Conservation (phyloP, 2,797 vertebrate species). For the Threskiornis aethiopicus region DNA sequence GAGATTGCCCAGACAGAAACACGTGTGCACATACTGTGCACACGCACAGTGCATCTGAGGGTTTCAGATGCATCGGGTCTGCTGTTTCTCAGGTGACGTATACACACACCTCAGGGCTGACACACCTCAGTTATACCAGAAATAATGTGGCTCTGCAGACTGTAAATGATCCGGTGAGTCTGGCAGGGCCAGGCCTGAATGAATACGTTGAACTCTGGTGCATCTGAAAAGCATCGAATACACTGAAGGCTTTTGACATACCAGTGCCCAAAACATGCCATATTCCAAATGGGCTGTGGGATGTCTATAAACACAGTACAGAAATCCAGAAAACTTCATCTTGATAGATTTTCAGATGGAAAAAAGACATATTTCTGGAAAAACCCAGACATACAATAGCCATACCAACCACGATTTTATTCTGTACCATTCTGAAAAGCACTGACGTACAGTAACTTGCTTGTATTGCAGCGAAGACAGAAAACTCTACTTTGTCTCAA, state of each 20-base stretch:
- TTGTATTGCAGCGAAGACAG: accelerated
- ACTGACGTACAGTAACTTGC: accelerated
- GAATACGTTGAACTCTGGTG: accelerated
- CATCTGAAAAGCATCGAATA: background rate
- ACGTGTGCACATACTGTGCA: background rate
- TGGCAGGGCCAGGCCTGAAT: background rate
- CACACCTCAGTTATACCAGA: background rate
- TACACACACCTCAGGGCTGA: background rate
- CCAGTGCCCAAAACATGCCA: background rate
- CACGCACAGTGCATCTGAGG: accelerated
- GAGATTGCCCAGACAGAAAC: background rate
- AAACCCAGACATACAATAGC: background rate
- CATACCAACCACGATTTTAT: background rate
- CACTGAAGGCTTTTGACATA: background rate
- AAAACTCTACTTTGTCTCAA: background rate
- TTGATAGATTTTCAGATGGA: background rate
- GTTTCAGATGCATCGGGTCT: background rate
- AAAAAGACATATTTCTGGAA: background rate
- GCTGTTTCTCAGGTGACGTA: background rate
- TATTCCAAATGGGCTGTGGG: background rate
- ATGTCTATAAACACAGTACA: background rate
- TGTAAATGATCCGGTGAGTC: background rate
- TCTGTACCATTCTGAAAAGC: background rate
- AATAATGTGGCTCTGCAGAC: background rate
- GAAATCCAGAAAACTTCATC: background rate